A percentile compares a stretch with the other conserved stretches of the same genome.
Conservation (phyloP, 2,888 invertebrate genomes). For the Xestia c-nigrum region DNA sequence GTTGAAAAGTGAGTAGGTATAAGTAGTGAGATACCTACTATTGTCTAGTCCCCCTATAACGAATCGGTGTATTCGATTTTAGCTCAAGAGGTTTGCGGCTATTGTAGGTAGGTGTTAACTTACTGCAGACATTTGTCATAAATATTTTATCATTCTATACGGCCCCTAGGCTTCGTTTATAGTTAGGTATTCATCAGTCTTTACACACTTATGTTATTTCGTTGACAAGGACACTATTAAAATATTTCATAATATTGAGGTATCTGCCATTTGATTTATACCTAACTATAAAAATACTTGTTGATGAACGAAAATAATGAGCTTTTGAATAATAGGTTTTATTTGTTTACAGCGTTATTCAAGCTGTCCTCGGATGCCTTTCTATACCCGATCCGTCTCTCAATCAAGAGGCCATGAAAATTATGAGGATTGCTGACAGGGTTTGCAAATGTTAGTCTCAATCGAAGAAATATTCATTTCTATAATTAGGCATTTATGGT, state of each 20-base stretch:
- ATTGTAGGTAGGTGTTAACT: not conserved
- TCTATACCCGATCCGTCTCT: conserved; percentile 92
- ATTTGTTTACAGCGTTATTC: conserved; percentile 91
- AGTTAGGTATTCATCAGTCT: conserved; percentile 15
- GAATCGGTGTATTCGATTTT: not conserved
- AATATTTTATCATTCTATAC: conserved; percentile 1
- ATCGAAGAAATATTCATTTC: conserved; percentile 5
- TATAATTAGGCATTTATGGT: not conserved
- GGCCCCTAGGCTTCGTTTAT: not conserved
- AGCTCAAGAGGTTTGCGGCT: not conserved
- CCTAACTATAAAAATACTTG: conserved; percentile 33
- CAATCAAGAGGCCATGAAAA: conserved; percentile 92
- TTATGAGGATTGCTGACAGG: conserved; percentile 92
- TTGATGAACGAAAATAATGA: conserved; percentile 1
- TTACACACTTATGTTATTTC: conserved; percentile 18
- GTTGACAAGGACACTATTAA: conserved; percentile 41
- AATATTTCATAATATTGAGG: conserved; percentile 20
- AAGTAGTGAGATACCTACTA: not conserved
- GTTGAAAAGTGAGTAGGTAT: not conserved
- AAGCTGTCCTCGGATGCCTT: conserved; percentile 93
- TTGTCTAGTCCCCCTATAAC: not conserved
- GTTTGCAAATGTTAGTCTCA: conserved; percentile 93
- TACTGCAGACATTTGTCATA: conserved; percentile 1
- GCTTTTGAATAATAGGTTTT: not conserved
- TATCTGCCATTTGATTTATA: conserved; percentile 1